A percentile compares a stretch with the other conserved stretches of the same genome.
Evolutionary conservation across 2,888 invertebrate species (phyloP).

Genomic region (Eristalis tenax): DNA sequence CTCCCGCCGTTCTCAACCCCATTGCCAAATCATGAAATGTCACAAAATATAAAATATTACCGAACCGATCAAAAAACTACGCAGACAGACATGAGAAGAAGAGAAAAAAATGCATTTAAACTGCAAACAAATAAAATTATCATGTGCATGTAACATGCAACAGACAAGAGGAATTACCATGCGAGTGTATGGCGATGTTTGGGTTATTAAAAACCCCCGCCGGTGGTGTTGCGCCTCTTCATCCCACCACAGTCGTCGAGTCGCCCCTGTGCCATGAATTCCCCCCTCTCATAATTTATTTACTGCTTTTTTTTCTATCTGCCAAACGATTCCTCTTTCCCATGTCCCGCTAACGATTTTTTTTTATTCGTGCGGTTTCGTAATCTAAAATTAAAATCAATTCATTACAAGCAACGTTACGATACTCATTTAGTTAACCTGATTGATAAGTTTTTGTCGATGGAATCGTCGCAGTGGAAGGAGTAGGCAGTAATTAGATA

Average conservation of each 20-base stretch:
- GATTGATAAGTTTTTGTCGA: constrained; percentile 70
- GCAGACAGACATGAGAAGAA: neutral
- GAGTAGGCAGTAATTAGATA: constrained; percentile 59
- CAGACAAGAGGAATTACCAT: constrained; percentile 59
- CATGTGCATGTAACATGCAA: constrained; percentile 70
- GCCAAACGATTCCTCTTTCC: neutral
- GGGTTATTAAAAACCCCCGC: constrained; percentile 40
- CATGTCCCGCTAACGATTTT: constrained; percentile 5
- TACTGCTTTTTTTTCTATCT: constrained; percentile 24
- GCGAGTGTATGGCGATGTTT: constrained; percentile 53
- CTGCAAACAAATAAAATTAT: constrained; percentile 58
- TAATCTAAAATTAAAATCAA: constrained; percentile 72
- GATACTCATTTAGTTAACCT: constrained; percentile 68
- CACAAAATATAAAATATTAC: constrained; percentile 33
- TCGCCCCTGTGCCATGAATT: neutral
- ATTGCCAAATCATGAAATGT: constrained; percentile 1
- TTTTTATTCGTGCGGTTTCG: constrained; percentile 58
- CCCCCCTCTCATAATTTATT: constrained; percentile 45
- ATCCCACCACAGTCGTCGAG: neutral
- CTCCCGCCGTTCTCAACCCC: neutral
- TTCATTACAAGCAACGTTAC: constrained; percentile 67
- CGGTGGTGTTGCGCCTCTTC: constrained; percentile 6
- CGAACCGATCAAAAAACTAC: neutral
- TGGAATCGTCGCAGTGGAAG: constrained; percentile 32
- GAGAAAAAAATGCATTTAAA: constrained; percentile 42